Percentiles rank a stretch among this genome's conserved stretches.
phyloP scores from a whole-genome alignment of 2,113 vertebrate species.

The Climacteris rufus region DNA sequence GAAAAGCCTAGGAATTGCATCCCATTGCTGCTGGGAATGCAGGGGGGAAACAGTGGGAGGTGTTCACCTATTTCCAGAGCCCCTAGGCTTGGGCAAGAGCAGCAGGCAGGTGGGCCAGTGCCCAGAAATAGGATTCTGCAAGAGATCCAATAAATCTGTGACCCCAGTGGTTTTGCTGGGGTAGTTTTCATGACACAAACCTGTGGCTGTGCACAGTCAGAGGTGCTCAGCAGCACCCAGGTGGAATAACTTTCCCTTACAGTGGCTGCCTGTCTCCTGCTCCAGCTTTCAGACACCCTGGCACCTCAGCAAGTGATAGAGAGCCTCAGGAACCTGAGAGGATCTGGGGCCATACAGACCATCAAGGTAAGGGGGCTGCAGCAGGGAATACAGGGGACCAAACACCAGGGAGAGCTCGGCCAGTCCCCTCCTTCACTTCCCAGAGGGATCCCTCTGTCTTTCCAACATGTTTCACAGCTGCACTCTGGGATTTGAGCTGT shows the following conservation, averaged over 20 bases:
- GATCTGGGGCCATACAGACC: constrained; percentile 85
- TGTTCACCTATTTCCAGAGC: neutral
- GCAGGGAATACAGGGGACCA: fast-evolving
- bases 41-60: too few relatives aligned
- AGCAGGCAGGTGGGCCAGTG: neutral
- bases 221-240: neutral
- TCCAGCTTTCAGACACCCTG: constrained; percentile 78
- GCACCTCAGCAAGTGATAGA: constrained; percentile 82
- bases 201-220: neutral
- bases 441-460: neutral
- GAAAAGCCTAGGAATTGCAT: neutral
- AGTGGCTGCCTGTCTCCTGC: constrained; percentile 89
- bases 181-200: neutral
- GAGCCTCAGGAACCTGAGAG: constrained; percentile 78
- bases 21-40: neutral
- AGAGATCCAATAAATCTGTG: neutral
- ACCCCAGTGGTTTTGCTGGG: neutral
- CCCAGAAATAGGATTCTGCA: neutral
- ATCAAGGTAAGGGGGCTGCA: constrained; percentile 80
- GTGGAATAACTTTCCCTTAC: neutral
- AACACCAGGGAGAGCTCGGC: fast-evolving
- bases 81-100: neutral
- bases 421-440: neutral
- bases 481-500: neutral
- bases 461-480: neutral